Conservation (phyloP, 2,113 vertebrate species). For the Tetrax tetrax region DNA sequence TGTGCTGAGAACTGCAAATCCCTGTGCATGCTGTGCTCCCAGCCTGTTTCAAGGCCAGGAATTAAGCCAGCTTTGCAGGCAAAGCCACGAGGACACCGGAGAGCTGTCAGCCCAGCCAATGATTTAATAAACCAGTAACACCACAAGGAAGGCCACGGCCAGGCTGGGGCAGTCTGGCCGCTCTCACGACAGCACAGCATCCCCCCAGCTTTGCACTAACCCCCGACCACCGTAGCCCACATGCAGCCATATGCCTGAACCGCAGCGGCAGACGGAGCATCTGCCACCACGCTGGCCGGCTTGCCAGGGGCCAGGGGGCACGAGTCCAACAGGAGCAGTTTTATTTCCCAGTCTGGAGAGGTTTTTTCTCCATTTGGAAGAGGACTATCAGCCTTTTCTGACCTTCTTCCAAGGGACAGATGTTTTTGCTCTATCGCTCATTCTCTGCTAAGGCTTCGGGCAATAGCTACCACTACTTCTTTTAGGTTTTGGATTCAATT, state of each 20-base stretch:
- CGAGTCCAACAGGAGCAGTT: neutral
- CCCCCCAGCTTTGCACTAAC: neutral
- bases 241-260: neutral
- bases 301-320: neutral
- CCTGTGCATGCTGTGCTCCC: neutral
- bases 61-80: neutral
- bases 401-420: constrained; percentile 33
- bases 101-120: neutral
- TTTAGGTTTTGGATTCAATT: constrained; percentile 13
- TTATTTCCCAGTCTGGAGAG: neutral
- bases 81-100: neutral
- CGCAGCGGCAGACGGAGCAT: neutral
- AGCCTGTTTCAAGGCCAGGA: neutral
- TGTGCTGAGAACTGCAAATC: neutral
- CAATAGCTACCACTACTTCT: neutral
- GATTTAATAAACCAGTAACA: neutral
- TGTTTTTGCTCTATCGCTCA: constrained; percentile 8
- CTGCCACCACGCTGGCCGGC: neutral
- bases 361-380: constrained; percentile 15
- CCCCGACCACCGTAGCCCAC: fast-evolving
- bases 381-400: constrained; percentile 21
- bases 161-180: neutral
- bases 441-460: neutral
- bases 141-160: neutral
- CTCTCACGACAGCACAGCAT: neutral